Evolutionary conservation across 1,140 invertebrate genomes (phyloP), one percentile per base, ranked within the genome.

Genomic region (Orchesella cincta): DNA sequence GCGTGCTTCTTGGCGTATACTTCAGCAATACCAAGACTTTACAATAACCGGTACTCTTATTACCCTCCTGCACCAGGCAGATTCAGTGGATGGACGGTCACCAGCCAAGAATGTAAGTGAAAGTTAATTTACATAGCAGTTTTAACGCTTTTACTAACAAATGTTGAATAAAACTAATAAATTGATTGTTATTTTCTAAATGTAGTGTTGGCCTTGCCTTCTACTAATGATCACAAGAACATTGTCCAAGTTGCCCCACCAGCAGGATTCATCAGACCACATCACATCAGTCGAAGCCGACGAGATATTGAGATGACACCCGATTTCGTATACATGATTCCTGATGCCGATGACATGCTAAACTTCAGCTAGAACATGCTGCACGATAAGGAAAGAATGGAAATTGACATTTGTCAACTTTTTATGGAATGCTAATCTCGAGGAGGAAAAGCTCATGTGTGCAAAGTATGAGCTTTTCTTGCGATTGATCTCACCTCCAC

Each of bases 61-160:
- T n/a, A n/a, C n/a, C 31, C 62, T 8, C 62, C 62, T 2, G 5
- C 8, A 31, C 28, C 26, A 31, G 14, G 12, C 62, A 67, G 62
- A 67, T 67, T 67, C 33, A 12, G 26, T 23, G 62, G 62, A 31
- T 67, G 62, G 62, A 67, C 62, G 2, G 62, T 67, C 3, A 67
- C 62, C 62, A 67, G 62, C 31, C 62, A 67, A 67, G 62, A 67
- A 67, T 31, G 62, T 67, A 67, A 67, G 62, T 33, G 8, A 31
- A 8, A 46, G 39, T 67, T 31, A 67, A 67, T 23, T 23, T 31
- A 33, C 29, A 67, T 67, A 12, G 29, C 23, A 12, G 29, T 8
- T 31, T 3, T 31, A 33, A 12, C 33, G 62, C 12, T 67, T 67
- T 5, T 33, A 67, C 33, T 26, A 8, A 31, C 26, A 26, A 23